Evolutionary conservation across 2,113 vertebrate genomes (phyloP).

Genomic region (Tringa solitaria): DNA sequence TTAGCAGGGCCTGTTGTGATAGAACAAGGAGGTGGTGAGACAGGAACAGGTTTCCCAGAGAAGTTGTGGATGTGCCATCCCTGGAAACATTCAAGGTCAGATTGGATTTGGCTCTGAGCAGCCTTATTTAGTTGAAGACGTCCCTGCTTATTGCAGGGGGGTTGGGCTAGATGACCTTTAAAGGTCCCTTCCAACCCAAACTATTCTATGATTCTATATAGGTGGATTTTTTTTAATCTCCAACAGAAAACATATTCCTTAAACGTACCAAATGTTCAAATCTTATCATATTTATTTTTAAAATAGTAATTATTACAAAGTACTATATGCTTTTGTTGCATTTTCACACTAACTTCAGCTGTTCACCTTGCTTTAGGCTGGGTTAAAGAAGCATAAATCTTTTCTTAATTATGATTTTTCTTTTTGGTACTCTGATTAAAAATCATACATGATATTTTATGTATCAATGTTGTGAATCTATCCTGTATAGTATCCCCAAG

Average conservation of each 20-base stretch:
- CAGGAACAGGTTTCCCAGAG: too few species aligned
- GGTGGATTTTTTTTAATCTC: not conserved
- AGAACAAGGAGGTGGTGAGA: not conserved
- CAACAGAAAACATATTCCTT: not conserved
- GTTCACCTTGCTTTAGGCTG: not conserved
- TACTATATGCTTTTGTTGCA: not conserved
- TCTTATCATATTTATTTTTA: not conserved
- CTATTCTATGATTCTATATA: not conserved
- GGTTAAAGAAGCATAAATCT: not conserved
- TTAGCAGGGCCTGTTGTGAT: fast-evolving
- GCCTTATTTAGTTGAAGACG: too few species aligned
- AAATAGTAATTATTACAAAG: not conserved
- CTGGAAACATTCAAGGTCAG: too few species aligned
- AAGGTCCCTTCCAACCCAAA: too few species aligned
- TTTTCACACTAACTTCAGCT: not conserved
- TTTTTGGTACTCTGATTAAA: not conserved
- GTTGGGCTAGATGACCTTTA: too few species aligned
- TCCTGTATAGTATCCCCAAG: not conserved
- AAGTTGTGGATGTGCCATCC: too few species aligned
- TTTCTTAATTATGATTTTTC: not conserved
- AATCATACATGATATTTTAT: not conserved
- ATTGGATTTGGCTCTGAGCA: too few species aligned
- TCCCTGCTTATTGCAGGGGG: too few species aligned
- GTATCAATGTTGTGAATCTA: not conserved
- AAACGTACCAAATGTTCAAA: not conserved